Evolutionary conservation across 2,888 invertebrate genomes (phyloP).

Genomic region (Trichopoda pennipes): DNA sequence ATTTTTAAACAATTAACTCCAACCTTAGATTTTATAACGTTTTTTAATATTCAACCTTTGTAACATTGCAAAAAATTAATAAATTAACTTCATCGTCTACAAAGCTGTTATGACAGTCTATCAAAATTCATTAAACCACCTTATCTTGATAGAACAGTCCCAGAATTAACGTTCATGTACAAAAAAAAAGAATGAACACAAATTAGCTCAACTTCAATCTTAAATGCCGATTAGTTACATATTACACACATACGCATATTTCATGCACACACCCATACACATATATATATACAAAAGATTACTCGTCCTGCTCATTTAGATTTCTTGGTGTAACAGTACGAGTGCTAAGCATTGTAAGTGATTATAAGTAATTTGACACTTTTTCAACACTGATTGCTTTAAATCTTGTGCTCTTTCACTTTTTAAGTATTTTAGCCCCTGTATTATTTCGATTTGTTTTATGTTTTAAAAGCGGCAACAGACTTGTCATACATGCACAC

Average conservation of each 20-base stretch:
- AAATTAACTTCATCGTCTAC: neutral
- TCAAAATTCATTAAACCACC: slow-evolving; percentile 69
- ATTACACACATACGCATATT: slow-evolving; percentile 2
- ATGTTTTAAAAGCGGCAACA: slow-evolving; percentile 56
- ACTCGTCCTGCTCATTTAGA: neutral
- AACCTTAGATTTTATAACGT: neutral
- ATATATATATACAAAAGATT: no score
- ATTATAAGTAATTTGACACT: slow-evolving; percentile 71
- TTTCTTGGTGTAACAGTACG: slow-evolving; percentile 20
- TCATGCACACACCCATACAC: neutral
- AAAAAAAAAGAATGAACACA: slow-evolving; percentile 15
- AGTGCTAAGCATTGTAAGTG: slow-evolving; percentile 55
- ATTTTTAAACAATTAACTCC: slow-evolving; percentile 13
- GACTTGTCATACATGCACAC: slow-evolving; percentile 23
- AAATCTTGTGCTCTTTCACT: slow-evolving; percentile 60
- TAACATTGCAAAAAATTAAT: slow-evolving; percentile 47
- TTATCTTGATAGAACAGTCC: slow-evolving; percentile 25
- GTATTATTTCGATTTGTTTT: slow-evolving; percentile 13
- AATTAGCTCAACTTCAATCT: slow-evolving; percentile 58
- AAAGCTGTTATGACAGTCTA: slow-evolving; percentile 66
- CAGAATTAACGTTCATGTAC: slow-evolving; percentile 40
- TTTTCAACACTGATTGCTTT: slow-evolving; percentile 70
- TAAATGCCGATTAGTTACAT: slow-evolving; percentile 16
- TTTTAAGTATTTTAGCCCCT: slow-evolving; percentile 50
- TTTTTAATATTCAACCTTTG: slow-evolving; percentile 66